Conservation (phyloP, 1,140 invertebrate species). For the Steinernema khuongi region DNA sequence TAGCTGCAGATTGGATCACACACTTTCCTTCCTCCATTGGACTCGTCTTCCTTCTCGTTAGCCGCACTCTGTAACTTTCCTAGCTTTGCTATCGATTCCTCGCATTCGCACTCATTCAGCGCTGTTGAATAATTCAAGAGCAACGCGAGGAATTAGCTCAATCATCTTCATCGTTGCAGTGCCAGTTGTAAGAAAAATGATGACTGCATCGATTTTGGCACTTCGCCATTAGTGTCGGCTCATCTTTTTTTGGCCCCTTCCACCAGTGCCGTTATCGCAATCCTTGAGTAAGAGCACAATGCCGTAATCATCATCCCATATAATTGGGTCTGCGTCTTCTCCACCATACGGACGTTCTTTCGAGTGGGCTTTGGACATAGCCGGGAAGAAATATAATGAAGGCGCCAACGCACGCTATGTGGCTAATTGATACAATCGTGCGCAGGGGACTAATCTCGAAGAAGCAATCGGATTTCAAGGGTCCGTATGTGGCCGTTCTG, state of each 20-base stretch:
- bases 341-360: too few species aligned
- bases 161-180: neutral
- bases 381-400: too few species aligned
- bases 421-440: too few species aligned
- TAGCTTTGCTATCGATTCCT: neutral
- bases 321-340: too few species aligned
- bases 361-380: too few species aligned
- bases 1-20: too few species aligned
- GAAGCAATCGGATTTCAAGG: too few species aligned
- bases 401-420: too few species aligned
- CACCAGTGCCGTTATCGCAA: neutral
- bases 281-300: neutral
- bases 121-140: constrained; percentile 15
- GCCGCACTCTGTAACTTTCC: neutral
- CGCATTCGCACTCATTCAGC: constrained; percentile 10
- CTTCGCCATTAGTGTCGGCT: neutral
- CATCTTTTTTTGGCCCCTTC: neutral
- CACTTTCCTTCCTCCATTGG: neutral
- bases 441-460: too few species aligned
- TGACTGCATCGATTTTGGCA: neutral
- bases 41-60: neutral
- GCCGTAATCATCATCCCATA: too few species aligned
- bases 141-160: neutral
- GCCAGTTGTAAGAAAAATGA: neutral
- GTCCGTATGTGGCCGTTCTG: too few species aligned